phyloP scores from a whole-genome alignment of 2,113 vertebrate species.

The Corydoras sp. region DNA sequence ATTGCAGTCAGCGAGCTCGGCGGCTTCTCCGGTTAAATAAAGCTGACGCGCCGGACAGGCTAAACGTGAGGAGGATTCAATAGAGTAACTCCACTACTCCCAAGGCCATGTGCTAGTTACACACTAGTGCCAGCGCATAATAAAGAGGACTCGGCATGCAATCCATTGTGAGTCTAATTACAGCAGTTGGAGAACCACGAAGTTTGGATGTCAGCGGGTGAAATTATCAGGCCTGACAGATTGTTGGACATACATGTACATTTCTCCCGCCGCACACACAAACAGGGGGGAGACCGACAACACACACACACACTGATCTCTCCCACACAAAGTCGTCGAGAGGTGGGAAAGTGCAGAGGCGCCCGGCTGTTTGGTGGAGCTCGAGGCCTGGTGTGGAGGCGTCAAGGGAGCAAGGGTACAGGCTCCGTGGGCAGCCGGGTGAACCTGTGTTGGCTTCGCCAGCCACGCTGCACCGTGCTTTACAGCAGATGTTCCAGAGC shows the following conservation, averaged over 20 bases:
- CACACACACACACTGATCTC: constrained; percentile 29
- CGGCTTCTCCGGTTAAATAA: constrained; percentile 55
- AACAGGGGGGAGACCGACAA: not conserved
- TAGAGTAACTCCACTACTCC: constrained; percentile 35
- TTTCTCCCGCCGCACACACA: not conserved
- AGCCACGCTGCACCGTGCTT: constrained; percentile 9
- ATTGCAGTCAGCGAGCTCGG: constrained; percentile 33
- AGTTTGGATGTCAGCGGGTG: not conserved
- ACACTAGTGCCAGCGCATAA: constrained; percentile 11
- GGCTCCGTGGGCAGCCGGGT: constrained; percentile 30
- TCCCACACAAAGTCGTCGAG: constrained; percentile 34
- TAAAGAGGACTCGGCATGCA: not conserved
- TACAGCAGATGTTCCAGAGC: constrained; percentile 40
- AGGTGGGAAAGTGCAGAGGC: constrained; percentile 17
- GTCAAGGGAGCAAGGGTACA: constrained; percentile 30
- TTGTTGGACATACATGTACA: constrained; percentile 13
- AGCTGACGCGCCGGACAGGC: constrained; percentile 28
- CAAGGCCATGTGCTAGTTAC: constrained; percentile 23
- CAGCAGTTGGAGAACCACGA: not conserved
- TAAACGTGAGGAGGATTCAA: constrained; percentile 40
- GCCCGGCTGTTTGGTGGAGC: constrained; percentile 22
- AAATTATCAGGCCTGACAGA: constrained; percentile 19
- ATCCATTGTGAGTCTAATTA: constrained; percentile 5
- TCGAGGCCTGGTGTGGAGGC: constrained; percentile 36
- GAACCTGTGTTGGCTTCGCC: constrained; percentile 22